Evolutionary conservation across 2,113 vertebrate species (phyloP).

Genomic region (Theristicus caerulescens): DNA sequence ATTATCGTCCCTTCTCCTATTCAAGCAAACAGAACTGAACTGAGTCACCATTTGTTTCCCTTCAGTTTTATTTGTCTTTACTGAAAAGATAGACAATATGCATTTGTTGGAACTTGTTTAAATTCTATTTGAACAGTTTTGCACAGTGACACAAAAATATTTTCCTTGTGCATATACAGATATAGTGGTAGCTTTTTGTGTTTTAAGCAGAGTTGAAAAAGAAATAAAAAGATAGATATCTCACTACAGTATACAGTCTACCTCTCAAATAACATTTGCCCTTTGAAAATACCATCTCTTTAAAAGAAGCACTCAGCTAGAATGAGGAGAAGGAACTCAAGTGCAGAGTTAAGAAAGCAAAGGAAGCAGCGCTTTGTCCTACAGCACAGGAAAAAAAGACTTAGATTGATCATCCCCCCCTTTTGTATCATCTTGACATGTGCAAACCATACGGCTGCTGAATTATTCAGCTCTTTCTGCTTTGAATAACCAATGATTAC

Average conservation of each 20-base stretch:
- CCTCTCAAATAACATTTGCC: neutral
- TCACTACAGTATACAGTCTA: neutral
- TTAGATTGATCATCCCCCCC: neutral
- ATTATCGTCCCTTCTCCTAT: neutral
- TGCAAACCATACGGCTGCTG: neutral
- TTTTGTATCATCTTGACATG: conserved; percentile 20
- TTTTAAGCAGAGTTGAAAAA: neutral
- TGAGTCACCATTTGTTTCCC: neutral
- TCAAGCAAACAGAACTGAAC: neutral
- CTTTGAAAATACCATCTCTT: neutral
- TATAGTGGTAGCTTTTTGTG: neutral
- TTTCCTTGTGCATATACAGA: neutral
- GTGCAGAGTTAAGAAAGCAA: neutral
- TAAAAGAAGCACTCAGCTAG: neutral
- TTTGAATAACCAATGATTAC: neutral
- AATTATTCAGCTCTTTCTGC: conserved; percentile 41
- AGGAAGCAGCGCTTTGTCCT: neutral
- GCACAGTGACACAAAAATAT: neutral
- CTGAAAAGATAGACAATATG: neutral
- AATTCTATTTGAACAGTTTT: neutral
- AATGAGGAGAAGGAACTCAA: neutral
- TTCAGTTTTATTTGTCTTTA: neutral
- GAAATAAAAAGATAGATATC: neutral
- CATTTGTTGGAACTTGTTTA: neutral
- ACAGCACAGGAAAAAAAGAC: neutral